These are phyloP conservation scores for Therioaphis trifolii DNA, from an alignment of 2,888 invertebrate species.

Conservation along the genomic window DNA sequence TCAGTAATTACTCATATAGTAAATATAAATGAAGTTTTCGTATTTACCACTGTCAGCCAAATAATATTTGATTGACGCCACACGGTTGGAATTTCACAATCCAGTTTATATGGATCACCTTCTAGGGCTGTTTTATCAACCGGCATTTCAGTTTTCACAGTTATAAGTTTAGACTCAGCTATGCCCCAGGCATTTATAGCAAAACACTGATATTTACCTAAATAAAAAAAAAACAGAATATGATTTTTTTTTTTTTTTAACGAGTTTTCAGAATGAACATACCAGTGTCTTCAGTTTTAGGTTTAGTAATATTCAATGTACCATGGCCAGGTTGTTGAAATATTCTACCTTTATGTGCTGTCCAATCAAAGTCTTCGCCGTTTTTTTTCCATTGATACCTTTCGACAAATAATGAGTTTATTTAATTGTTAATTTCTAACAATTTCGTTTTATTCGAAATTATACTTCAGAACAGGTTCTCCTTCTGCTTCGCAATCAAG, in stretches of 20 bases:
- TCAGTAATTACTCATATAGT: too few relatives aligned
- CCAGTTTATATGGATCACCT: slow-evolving; percentile 88
- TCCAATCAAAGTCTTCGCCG: slow-evolving; percentile 93
- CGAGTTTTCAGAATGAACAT: slow-evolving; percentile 66
- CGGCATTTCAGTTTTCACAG: slow-evolving; percentile 78
- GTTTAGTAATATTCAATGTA: slow-evolving; percentile 88
- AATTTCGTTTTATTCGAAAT: not conserved
- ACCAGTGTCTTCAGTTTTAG: slow-evolving; percentile 89
- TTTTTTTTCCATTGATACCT: slow-evolving; percentile 96
- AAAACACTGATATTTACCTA: slow-evolving; percentile 92
- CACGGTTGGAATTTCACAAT: slow-evolving; percentile 94
- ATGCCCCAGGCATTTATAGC: slow-evolving; percentile 93
- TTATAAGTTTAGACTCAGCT: slow-evolving; percentile 94
- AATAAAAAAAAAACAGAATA: slow-evolving; percentile 50
- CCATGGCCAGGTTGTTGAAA: slow-evolving; percentile 94
- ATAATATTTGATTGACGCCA: slow-evolving; percentile 95
- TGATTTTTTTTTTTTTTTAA: too few relatives aligned
- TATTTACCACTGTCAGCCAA: slow-evolving; percentile 83
- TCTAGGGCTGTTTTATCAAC: slow-evolving; percentile 76
- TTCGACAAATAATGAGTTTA: slow-evolving; percentile 53
- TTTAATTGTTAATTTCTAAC: too few relatives aligned
- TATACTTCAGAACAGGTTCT: slow-evolving; percentile 91
- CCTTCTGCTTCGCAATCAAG: slow-evolving; percentile 97
- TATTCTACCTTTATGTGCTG: slow-evolving; percentile 93
- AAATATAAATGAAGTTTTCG: not conserved